phyloP scores from a whole-genome alignment of 1,140 invertebrate species.

The Temnothorax curvispinosus region DNA sequence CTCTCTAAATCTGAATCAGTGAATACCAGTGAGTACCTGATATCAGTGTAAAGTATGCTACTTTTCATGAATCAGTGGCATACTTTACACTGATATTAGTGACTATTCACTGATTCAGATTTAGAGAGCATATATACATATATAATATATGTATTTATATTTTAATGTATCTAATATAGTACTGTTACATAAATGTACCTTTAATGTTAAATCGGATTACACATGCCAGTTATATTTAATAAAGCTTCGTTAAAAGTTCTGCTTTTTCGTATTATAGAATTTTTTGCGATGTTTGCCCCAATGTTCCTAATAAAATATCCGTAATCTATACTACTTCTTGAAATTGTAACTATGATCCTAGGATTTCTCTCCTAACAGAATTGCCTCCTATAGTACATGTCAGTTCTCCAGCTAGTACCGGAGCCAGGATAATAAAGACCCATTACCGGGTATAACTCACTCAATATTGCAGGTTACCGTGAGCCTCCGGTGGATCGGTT shows the following conservation, averaged over 20 bases:
- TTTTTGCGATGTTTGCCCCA: neutral
- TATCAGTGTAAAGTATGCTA: too few species aligned
- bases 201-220: neutral
- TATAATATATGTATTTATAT: neutral
- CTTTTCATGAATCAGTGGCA: too few species aligned
- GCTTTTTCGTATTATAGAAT: neutral
- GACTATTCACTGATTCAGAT: too few species aligned
- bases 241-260: neutral
- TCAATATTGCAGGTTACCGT: slow-evolving; percentile 69
- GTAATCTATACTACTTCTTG: neutral
- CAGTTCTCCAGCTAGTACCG: neutral
- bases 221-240: neutral
- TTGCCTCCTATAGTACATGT: neutral
- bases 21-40: too few species aligned
- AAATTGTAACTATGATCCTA: neutral
- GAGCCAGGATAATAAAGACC: slow-evolving; percentile 63
- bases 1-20: too few species aligned
- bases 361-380: neutral
- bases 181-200: neutral
- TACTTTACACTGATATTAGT: too few species aligned
- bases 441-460: slow-evolving; percentile 66
- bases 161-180: neutral
- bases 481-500: slow-evolving; percentile 42
- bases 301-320: neutral
- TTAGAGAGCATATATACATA: neutral